Evolutionary conservation across 1,140 invertebrate genomes (phyloP).

Genomic region (Scaptomyza montana): DNA sequence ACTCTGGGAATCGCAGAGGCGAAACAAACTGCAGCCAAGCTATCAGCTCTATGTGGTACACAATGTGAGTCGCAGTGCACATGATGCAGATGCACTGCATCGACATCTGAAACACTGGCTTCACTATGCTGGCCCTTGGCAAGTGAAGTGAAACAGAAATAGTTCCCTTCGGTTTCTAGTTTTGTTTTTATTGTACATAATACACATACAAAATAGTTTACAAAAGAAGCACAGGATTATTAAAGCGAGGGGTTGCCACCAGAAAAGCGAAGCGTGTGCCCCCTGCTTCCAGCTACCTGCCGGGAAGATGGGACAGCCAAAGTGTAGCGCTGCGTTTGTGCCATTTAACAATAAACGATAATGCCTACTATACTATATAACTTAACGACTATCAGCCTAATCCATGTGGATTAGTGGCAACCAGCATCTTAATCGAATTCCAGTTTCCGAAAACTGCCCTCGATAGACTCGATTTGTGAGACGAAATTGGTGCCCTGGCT

Average conservation of each 20-base stretch:
- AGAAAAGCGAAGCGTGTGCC: conserved; percentile 58
- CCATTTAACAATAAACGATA: conserved; percentile 52
- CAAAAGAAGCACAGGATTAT: conserved; percentile 71
- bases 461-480: conserved; percentile 84
- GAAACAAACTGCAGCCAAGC: conserved; percentile 43
- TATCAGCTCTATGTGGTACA: conserved; percentile 51
- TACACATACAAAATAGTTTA: conserved; percentile 58
- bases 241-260: conserved; percentile 69
- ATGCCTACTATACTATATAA: conserved; percentile 58
- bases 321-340: conserved; percentile 56
- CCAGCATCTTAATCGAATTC: conserved; percentile 87
- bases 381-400: conserved; percentile 19
- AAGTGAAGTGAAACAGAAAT: conserved; percentile 30
- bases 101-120: conserved; percentile 46
- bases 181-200: conserved; percentile 64
- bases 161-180: conserved; percentile 42
- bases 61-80: conserved; percentile 31
- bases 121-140: conserved; percentile 34
- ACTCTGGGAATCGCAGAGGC: conserved; percentile 63
- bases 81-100: conserved; percentile 46
- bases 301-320: conserved; percentile 17
- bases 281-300: conserved; percentile 15
- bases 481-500: conserved; percentile 73
- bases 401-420: not conserved
- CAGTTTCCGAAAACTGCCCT: conserved; percentile 89